Evolutionary conservation across 2,888 invertebrate species (phyloP).

Genomic region (Dysmachus trigonus): DNA sequence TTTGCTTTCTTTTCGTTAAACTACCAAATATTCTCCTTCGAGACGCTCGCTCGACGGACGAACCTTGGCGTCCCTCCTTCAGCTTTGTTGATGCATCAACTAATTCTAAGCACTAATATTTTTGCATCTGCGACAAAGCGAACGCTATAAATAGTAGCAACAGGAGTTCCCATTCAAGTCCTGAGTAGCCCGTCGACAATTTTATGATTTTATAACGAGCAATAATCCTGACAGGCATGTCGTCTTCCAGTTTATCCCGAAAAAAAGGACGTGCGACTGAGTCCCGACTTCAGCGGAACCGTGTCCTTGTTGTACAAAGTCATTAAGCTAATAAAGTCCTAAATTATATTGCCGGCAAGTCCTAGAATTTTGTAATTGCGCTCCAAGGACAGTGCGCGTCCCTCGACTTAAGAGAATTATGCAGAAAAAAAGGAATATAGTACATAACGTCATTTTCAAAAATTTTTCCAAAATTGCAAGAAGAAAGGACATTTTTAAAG

Average conservation of each 20-base stretch:
- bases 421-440: not conserved
- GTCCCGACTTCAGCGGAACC: not conserved
- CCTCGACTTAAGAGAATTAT: not conserved
- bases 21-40: not conserved
- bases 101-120: constrained; percentile 57
- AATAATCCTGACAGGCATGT: constrained; percentile 11
- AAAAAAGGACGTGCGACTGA: constrained; percentile 13
- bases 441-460: not conserved
- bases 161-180: constrained; percentile 50
- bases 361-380: not conserved
- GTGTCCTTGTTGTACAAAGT: constrained; percentile 18
- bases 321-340: constrained; percentile 21
- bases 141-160: constrained; percentile 51
- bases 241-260: not conserved
- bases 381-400: not conserved
- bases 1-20: not conserved
- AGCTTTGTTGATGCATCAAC: constrained; percentile 52
- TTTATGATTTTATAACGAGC: constrained; percentile 35
- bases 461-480: not conserved
- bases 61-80: not conserved
- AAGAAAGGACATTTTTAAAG: not conserved
- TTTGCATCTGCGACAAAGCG: constrained; percentile 55
- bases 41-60: not conserved
- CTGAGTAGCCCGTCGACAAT: constrained; percentile 24
- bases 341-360: constrained; percentile 7